A percentile compares a stretch with the other conserved stretches of the same genome.
phyloP scores from a whole-genome alignment of 2,888 invertebrate genomes.

The Acanthococcus lagerstroemiae region DNA sequence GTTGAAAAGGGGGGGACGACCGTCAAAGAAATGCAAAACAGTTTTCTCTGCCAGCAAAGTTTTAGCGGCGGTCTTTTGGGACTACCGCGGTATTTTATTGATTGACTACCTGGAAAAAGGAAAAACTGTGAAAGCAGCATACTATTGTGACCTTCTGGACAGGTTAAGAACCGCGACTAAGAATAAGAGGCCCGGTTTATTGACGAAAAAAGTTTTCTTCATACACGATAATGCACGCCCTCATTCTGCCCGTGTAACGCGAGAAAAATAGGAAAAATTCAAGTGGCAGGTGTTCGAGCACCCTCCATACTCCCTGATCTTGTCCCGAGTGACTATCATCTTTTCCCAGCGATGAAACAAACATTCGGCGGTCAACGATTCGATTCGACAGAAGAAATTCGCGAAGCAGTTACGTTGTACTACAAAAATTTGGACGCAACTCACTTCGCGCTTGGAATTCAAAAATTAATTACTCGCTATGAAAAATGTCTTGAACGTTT shows the following conservation, averaged over 20 bases:
- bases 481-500: too few relatives aligned
- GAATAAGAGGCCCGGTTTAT: constrained; percentile 16
- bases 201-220: constrained; percentile 4
- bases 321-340: constrained; percentile 32
- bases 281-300: constrained; percentile 7
- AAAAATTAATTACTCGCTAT: too few relatives aligned
- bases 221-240: constrained; percentile 25
- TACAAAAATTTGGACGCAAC: too few relatives aligned
- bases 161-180: constrained; percentile 6
- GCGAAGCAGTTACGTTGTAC: too few relatives aligned
- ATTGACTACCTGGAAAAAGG: constrained; percentile 31
- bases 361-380: constrained; percentile 20
- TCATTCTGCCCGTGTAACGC: constrained; percentile 32
- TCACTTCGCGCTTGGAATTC: too few relatives aligned
- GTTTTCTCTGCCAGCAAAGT: constrained; percentile 25
- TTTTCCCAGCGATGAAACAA: constrained; percentile 30
- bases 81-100: constrained; percentile 28
- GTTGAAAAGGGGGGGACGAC: too few relatives aligned
- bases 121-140: constrained; percentile 31
- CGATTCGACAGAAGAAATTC: too few relatives aligned
- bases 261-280: constrained; percentile 25
- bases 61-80: constrained; percentile 33
- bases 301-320: constrained; percentile 32
- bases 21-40: too few relatives aligned
- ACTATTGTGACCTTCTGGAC: constrained; percentile 23